Evolutionary conservation across 2,797 vertebrate genomes (phyloP).

Genomic region (Coluber constrictor): DNA sequence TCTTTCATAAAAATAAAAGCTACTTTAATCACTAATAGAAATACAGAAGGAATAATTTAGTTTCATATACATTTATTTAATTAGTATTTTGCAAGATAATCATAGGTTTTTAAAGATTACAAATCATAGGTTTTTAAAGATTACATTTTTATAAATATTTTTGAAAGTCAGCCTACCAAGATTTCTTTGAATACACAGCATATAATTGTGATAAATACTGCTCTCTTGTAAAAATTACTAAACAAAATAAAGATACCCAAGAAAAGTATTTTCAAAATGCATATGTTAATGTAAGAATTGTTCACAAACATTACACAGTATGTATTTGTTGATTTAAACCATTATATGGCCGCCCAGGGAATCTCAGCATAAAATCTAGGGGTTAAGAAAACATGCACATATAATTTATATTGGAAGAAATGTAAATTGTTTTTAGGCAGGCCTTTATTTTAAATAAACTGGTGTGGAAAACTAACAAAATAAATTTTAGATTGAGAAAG

Average conservation of each 20-base stretch:
- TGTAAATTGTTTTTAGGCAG: neutral
- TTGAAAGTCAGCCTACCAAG: neutral
- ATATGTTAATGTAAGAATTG: neutral
- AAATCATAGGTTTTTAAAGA: neutral
- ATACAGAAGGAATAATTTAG: neutral
- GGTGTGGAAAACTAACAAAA: neutral
- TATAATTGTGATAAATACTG: neutral
- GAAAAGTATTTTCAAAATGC: neutral
- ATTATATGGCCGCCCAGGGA: neutral
- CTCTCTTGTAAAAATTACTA: neutral
- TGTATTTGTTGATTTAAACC: neutral
- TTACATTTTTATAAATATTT: neutral
- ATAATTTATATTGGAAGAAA: neutral
- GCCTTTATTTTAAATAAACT: neutral
- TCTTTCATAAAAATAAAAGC: neutral
- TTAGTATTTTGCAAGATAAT: neutral
- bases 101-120: neutral
- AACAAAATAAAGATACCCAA: neutral
- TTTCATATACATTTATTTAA: neutral
- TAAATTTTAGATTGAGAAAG: neutral
- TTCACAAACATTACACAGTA: neutral
- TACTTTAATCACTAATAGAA: neutral
- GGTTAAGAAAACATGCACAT: neutral
- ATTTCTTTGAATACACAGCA: neutral
- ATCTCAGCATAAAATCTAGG: neutral